These are phyloP conservation scores for Pogonomyrmex californicus DNA, from an alignment of 1,140 invertebrate genomes.

Conservation along the genomic window DNA sequence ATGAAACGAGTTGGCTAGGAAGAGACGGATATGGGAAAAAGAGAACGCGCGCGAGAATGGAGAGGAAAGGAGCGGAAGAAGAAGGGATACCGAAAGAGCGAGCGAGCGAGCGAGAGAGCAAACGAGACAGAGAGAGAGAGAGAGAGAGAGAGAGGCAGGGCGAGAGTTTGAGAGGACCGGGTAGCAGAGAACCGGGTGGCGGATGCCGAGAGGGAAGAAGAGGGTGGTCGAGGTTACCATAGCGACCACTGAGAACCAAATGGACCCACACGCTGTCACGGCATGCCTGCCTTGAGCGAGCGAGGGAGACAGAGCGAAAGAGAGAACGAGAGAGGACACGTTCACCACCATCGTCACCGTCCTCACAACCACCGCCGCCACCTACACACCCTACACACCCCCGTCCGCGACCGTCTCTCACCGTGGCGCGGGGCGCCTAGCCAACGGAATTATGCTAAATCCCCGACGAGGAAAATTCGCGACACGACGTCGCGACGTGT, in stretches of 20 bases:
- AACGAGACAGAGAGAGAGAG: conserved; percentile 44
- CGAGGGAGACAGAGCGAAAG: conserved; percentile 73
- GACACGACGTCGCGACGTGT: conserved; percentile 74
- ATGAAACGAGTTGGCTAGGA: conserved; percentile 40
- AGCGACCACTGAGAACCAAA: conserved; percentile 83
- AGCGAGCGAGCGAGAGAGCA: conserved; percentile 14
- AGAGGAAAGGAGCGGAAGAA: conserved; percentile 48
- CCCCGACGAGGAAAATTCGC: conserved; percentile 78
- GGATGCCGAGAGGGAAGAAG: conserved; percentile 77
- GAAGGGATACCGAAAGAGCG: conserved; percentile 31
- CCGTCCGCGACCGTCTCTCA: conserved; percentile 27
- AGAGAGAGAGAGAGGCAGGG: conserved; percentile 17
- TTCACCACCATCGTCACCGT: conserved; percentile 67
- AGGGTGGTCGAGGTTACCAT: conserved; percentile 83
- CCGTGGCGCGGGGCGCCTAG: conserved; percentile 63
- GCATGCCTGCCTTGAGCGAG: conserved; percentile 76
- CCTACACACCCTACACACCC: conserved; percentile 21
- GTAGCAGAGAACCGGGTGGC: conserved; percentile 67
- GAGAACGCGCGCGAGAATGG: conserved; percentile 19
- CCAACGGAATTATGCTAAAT: conserved; percentile 80
- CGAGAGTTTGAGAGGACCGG: conserved; percentile 62
- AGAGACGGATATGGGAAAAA: conserved; percentile 36
- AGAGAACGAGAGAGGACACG: conserved; percentile 61
- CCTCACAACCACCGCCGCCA: conserved; percentile 41
- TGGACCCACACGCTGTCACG: conserved; percentile 82